Base-by-base conservation (phyloP, 2,113 vertebrate genomes). In the Struthio camelus region DNA sequence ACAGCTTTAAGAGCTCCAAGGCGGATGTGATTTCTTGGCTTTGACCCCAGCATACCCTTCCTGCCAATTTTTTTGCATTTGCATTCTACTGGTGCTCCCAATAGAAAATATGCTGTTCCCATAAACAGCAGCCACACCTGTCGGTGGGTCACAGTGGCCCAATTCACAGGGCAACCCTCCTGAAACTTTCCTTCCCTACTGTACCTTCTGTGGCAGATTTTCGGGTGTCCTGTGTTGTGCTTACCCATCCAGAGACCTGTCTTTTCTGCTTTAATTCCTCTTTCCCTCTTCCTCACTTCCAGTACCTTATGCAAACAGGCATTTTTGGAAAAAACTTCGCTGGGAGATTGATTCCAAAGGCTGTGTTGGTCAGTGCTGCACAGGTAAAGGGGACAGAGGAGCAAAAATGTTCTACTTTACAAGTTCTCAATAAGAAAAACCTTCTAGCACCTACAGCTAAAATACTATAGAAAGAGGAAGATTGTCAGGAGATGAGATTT, bases 21-120 rank as follows among this genome's bases (percentile, higher is more conserved):
- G 92, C 90, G 96, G 94, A 96, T 96, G 87, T 66, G 85, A 75
- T 96, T 94, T 93, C 93, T 96, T 97, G 96, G 96, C 96, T 93
- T 78, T 46, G 90, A 53, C 90, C 90, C 93, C 93, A 96, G 85
- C 89, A 30, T 76, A 25, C 17, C 62, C 78, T 80, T 66, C 89
- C 96, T 96, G 96, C 95, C 96, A 97, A 88, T 75, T 96, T 50
- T 78, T 80, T 58, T 1, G 3, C 82, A 67, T 96, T 96, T 91
- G 67, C 72, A 95, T 96, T 85, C 96, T 80, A 87, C 90, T 8
- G n/a, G 53, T 7, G 87, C 92, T 95, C 38, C 70, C 80, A 2
- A 0, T 3, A 17, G 82, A 42, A 86, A 58, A 93, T 72, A 58
- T 76, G 0, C 64, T 46, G 76, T 75, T 87, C 30, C 90, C 54